Evolutionary conservation across 1,140 invertebrate species (phyloP), one percentile per base, ranked within the genome.

Genomic region (Fopius arisanus): DNA sequence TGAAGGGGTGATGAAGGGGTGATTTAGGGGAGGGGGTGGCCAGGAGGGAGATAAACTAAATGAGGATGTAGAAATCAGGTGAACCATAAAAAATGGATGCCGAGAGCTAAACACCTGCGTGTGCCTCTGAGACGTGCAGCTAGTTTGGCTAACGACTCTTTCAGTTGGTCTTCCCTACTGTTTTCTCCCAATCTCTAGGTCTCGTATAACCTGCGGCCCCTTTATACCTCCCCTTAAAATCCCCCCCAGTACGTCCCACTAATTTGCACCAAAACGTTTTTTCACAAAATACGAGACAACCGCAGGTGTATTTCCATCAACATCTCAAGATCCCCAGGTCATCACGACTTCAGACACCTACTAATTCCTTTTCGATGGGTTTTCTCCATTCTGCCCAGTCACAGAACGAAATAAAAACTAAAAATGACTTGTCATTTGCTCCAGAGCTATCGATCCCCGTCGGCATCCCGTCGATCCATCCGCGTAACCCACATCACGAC

Each of bases 121-220:
- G 62, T 65, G 62, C 28, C 29, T 33, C 29, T 16, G 16, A 62
- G 43, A 65, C 28, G 62, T 65, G 62, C 62, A 31, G 71, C 71
- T 73, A 73, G 71, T 73, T 73, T 73, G 48, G 65, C 65, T 73
- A 73, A 73, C 71, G 71, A 73, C 65, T 67, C 71, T 73, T 59
- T 29, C 41, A 21, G 51, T 70, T 40, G 37, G 21, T 59, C n/a
- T 12, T 43, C 23, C 62, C 19, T n/a, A 16, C 54, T 43, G 28
- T 41, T 31, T n/a, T 66, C 23, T 66, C 23, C 29, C 48, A 70
- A 62, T 40, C 28, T 59, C 33, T 28, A 37, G 16, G 19, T 14
- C 29, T 21, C 65, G 43, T 73, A n/a, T 28, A 33, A n/a, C n/a
- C 29, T 12, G n/a, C 28, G 28, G 54, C 12, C 1, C 29, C 29